A percentile compares a stretch with the other conserved stretches of the same genome.
These are phyloP conservation scores for Tylochromis polylepis DNA, from an alignment of 2,113 vertebrate genomes.

Conservation along the genomic window DNA sequence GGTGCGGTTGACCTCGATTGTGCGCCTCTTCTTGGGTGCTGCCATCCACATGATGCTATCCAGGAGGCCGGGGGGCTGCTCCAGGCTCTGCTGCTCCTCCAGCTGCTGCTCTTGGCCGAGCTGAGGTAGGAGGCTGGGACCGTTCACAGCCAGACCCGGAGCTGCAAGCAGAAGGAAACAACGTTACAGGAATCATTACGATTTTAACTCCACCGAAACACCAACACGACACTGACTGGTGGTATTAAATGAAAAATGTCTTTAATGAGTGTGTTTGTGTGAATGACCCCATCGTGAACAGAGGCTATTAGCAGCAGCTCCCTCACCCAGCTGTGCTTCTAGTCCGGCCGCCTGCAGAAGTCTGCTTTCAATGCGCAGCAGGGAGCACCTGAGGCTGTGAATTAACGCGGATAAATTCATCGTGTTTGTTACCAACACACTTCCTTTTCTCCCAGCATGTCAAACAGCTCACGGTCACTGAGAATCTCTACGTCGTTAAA, in stretches of 20 bases:
- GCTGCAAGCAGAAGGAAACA: constrained; percentile 52
- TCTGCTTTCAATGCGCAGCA: constrained; percentile 61
- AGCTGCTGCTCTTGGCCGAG: not conserved
- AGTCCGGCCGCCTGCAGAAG: constrained; percentile 60
- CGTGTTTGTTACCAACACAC: not conserved
- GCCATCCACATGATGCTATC: constrained; percentile 92
- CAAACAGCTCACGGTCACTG: constrained; percentile 48
- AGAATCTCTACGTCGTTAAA: constrained; percentile 1
- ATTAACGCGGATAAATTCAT: constrained; percentile 60
- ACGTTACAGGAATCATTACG: not conserved
- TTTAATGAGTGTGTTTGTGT: not conserved
- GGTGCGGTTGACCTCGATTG: constrained; percentile 89
- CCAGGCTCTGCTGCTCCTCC: constrained; percentile 18
- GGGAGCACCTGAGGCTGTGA: constrained; percentile 54
- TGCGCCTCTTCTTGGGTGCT: constrained; percentile 87
- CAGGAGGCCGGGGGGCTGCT: constrained; percentile 47
- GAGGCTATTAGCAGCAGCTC: not conserved
- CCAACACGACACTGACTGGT: not conserved
- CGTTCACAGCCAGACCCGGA: constrained; percentile 77
- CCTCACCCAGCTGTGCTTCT: constrained; percentile 66
- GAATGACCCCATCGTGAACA: not conserved
- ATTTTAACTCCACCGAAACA: not conserved
- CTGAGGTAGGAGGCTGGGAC: constrained; percentile 51
- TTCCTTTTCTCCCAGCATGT: not conserved
- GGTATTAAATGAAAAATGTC: not conserved